These are phyloP conservation scores for Aradophagus sp. DNA, from an alignment of 1,140 invertebrate genomes.

Conservation along the genomic window DNA sequence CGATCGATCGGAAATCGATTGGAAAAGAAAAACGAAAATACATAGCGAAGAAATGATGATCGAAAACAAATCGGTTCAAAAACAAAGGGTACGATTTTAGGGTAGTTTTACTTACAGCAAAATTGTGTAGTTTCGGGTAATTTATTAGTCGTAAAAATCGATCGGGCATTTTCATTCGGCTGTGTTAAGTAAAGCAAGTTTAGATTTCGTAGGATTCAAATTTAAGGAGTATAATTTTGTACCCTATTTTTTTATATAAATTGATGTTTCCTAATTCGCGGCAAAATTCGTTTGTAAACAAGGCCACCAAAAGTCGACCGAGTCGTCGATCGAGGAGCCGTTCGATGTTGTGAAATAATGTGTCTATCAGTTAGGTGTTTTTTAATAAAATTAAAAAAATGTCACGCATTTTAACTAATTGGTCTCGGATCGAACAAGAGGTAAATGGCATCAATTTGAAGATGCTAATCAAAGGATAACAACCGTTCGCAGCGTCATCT, in stretches of 20 bases:
- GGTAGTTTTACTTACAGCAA: slow-evolving; percentile 53
- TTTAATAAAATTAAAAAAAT: slow-evolving; percentile 30
- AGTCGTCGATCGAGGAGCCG: slow-evolving; percentile 28
- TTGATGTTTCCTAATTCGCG: too few species aligned
- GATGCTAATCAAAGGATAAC: slow-evolving; percentile 1
- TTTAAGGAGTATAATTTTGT: slow-evolving; percentile 73
- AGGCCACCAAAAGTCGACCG: slow-evolving; percentile 40
- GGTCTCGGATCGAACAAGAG: slow-evolving; percentile 59
- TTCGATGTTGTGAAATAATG: slow-evolving; percentile 45
- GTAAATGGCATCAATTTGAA: too few species aligned
- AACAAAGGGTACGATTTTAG: slow-evolving; percentile 43
- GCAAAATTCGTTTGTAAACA: slow-evolving; percentile 30
- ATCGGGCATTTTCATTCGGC: slow-evolving; percentile 74
- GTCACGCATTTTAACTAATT: slow-evolving; percentile 39
- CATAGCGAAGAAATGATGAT: slow-evolving; percentile 15
- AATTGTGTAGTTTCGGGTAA: slow-evolving; percentile 43
- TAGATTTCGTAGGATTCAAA: slow-evolving; percentile 69
- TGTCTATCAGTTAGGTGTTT: slow-evolving; percentile 23
- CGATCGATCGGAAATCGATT: neutral
- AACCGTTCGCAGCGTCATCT: slow-evolving; percentile 37
- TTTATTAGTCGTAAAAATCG: slow-evolving; percentile 56
- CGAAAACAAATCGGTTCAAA: slow-evolving; percentile 37
- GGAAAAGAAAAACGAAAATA: slow-evolving; percentile 4
- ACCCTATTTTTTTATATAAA: slow-evolving; percentile 74
- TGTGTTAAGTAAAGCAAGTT: slow-evolving; percentile 68